Percentiles rank a stretch among this genome's conserved stretches.
Conservation (phyloP, 2,113 vertebrate genomes). For the Haliaeetus leucogaster region DNA sequence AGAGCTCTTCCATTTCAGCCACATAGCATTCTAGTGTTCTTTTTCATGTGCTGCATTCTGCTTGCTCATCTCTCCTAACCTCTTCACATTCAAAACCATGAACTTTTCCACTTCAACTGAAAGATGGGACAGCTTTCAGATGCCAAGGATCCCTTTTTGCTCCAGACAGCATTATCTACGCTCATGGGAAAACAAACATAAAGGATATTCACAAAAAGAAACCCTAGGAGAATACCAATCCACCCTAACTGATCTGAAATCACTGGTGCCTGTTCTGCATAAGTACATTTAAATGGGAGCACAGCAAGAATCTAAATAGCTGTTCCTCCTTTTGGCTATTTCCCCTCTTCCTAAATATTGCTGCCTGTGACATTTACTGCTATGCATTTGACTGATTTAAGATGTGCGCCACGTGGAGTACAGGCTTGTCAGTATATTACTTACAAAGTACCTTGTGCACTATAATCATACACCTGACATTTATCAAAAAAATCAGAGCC, state of each 20-base stretch:
- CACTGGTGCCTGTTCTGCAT: background rate
- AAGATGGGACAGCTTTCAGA: background rate
- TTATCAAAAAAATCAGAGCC: background rate
- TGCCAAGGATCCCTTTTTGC: background rate
- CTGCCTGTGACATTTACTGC: background rate
- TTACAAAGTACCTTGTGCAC: background rate
- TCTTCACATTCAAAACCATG: background rate
- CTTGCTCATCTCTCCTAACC: background rate
- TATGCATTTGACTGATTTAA: background rate
- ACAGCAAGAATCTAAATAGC: background rate
- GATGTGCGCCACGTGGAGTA: accelerated
- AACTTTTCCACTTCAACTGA: background rate
- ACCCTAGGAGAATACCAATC: background rate
- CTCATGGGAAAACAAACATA: background rate
- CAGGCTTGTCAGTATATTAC: background rate
- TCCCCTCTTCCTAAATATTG: background rate
- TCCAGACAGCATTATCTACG: background rate
- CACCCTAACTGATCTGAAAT: background rate
- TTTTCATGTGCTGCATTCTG: background rate
- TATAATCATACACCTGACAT: background rate
- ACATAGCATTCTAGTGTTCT: background rate
- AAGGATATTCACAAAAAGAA: background rate
- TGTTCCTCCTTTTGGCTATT: background rate
- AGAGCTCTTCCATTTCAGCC: background rate
- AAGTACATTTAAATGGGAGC: background rate